Evolutionary conservation across 1,140 invertebrate species (phyloP).

Genomic region (Conus betulinus): DNA sequence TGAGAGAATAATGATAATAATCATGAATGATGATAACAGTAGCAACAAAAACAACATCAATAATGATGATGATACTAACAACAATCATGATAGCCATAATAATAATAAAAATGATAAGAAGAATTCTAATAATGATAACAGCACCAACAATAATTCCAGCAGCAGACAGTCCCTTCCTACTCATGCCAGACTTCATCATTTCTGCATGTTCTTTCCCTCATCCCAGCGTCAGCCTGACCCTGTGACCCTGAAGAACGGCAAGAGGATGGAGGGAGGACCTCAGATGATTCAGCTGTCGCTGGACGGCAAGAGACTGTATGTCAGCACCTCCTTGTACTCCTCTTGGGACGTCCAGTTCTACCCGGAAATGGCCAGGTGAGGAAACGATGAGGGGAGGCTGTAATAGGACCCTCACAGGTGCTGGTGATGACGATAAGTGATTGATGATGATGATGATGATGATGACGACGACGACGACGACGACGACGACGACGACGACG

Average conservation of each 20-base stretch:
- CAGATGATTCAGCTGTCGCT: conserved; percentile 98
- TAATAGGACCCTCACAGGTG: no score
- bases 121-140: no score
- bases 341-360: conserved; percentile 97
- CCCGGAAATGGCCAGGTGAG: conserved; percentile 87
- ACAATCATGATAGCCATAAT: neutral
- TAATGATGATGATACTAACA: neutral
- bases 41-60: no score
- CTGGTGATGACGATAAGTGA: no score
- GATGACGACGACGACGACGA: no score
- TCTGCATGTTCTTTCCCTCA: neutral
- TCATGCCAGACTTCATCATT: no score
- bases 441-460: no score
- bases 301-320: conserved; percentile 95
- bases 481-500: no score
- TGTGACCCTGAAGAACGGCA: conserved; percentile 84
- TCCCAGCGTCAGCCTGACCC: conserved; percentile 79
- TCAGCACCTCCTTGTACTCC: conserved; percentile 91
- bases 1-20: neutral
- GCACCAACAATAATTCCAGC: no score
- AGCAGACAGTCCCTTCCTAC: no score
- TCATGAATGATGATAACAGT: no score
- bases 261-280: conserved; percentile 87
- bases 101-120: no score
- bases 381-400: conserved; percentile 47